Evolutionary conservation across 2,888 invertebrate species (phyloP), one percentile per base, ranked within the genome.

Genomic region (Brassicogethes aeneus): DNA sequence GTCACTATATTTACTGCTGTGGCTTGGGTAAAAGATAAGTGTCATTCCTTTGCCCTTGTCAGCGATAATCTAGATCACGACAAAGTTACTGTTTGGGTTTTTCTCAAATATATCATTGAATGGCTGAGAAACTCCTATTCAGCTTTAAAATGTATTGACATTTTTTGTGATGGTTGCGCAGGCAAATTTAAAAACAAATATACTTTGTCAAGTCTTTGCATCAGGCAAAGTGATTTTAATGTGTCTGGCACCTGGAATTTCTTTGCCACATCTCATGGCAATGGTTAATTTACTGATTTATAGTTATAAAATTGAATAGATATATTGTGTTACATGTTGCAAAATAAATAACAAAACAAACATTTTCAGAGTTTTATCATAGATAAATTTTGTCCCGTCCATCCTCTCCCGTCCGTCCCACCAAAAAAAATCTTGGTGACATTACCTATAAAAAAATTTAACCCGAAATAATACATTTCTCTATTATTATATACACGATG

Each of bases 131-230:
- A 36, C 10, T 30, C 13, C 29, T 37, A 37, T 31, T 37, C 37
- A 14, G 29, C 37, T 31, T n/a, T 37, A 37, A 37, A 31, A n/a
- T 14, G 10, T 14, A 15, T 37, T 37, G 14, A 30, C 15, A 35
- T 30, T 32, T 37, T 37, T 37, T 37, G 30, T 14, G 15, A 37
- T 16, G 37, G 37, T 10, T 37, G 37, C 31, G 37, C 37, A 15
- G 37, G 13, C 3, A 29, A 37, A 37, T 30, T 31, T 14, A 37
- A 37, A n/a, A 14, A 14, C 14, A 31, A 29, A 31, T 30, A 14
- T 30, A 37, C 30, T 10, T 17, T 37, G 31, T 31, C 30, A 29
- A 37, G 31, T 30, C 17, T 37, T 37, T 13, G 17, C 15, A 31
- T 31, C 16, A 37, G 29, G 30, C 5, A 3, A 14, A 10, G 31